Conservation (phyloP, 2,113 vertebrate species). For the Polyodon spathula region DNA sequence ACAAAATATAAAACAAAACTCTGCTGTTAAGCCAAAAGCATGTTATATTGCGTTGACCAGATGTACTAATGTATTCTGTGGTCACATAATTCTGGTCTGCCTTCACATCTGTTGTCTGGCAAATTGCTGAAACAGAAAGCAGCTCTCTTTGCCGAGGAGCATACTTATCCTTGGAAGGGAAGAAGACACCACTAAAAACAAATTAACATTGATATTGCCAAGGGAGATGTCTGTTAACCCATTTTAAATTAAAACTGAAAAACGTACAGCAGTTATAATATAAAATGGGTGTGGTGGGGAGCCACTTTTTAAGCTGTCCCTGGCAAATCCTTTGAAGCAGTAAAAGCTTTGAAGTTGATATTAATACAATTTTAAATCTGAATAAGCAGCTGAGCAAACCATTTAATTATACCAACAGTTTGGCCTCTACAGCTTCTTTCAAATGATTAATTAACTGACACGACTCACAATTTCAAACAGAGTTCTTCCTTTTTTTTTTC, state of each 20-base stretch:
- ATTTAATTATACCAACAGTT: conserved; percentile 29
- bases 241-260: background rate
- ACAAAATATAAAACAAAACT: no score
- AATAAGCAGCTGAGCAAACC: conserved; percentile 31
- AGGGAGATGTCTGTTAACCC: conserved; percentile 5
- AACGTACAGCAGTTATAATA: background rate
- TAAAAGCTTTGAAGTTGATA: conserved; percentile 39
- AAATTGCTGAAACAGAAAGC: no score
- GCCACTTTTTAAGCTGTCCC: conserved; percentile 16
- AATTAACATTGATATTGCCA: background rate
- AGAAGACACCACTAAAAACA: background rate
- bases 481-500: background rate
- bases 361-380: conserved; percentile 35
- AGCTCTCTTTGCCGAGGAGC: background rate
- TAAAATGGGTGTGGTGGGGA: conserved; percentile 6
- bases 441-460: conserved; percentile 14
- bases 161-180: conserved; percentile 4
- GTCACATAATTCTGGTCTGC: no score
- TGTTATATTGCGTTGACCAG: no score
- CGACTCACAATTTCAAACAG: conserved; percentile 6
- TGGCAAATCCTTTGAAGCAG: conserved; percentile 21
- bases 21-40: no score
- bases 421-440: background rate
- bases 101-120: no score
- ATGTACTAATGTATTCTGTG: no score